Percentiles rank a stretch among this genome's conserved stretches.
phyloP scores from a whole-genome alignment of 2,888 invertebrate species.

The Hedya salicella region DNA sequence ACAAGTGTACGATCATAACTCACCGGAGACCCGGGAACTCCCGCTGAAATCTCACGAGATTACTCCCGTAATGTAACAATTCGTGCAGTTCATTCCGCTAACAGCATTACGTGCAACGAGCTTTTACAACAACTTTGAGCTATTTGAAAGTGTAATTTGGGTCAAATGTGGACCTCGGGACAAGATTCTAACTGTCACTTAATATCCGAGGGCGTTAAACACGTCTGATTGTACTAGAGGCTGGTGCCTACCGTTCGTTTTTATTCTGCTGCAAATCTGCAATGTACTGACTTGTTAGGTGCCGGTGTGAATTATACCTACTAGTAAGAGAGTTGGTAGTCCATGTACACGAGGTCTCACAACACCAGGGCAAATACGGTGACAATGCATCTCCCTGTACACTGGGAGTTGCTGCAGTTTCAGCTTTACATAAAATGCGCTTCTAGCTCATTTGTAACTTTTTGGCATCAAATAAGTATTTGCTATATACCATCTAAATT shows the following conservation, averaged over 20 bases:
- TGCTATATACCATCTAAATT: neutral
- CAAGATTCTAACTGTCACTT: constrained; percentile 12
- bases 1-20: constrained; percentile 8
- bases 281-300: too few relatives aligned
- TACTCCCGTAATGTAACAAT: constrained; percentile 16
- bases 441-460: too few relatives aligned
- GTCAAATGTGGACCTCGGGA: constrained; percentile 7
- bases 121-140: constrained; percentile 4
- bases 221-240: too few relatives aligned
- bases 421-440: too few relatives aligned
- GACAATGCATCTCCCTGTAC: too few relatives aligned
- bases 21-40: neutral
- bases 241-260: too few relatives aligned
- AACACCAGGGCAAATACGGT: too few relatives aligned
- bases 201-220: neutral
- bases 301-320: too few relatives aligned
- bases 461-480: too few relatives aligned
- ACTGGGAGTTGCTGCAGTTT: too few relatives aligned
- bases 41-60: constrained; percentile 5
- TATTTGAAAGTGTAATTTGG: constrained; percentile 22
- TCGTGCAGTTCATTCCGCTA: constrained; percentile 7
- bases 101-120: constrained; percentile 17
- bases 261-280: too few relatives aligned
- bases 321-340: neutral
- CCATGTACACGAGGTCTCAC: too few relatives aligned